Evolutionary conservation across 2,888 invertebrate genomes (phyloP).

Genomic region (Chymomyza amoena): DNA sequence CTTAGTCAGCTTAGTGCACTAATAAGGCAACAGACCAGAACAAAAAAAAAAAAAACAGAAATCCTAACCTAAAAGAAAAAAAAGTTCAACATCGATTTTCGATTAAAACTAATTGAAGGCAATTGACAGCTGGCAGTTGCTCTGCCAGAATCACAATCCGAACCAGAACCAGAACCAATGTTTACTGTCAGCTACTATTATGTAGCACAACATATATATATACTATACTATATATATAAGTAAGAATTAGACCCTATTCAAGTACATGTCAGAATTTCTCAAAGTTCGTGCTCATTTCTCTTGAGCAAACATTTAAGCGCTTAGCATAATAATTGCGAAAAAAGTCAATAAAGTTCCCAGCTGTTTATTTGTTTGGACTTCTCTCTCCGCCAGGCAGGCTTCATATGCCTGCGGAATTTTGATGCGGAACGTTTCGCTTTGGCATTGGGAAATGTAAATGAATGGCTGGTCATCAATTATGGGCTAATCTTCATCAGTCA

Average conservation of each 20-base stretch:
- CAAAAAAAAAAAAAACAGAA: background rate
- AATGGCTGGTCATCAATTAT: constrained; percentile 53
- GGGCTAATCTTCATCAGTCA: constrained; percentile 52
- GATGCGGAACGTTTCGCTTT: background rate
- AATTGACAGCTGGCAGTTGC: constrained; percentile 12
- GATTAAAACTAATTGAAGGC: constrained; percentile 53
- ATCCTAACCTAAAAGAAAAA: background rate
- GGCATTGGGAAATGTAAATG: constrained; percentile 9
- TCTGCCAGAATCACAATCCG: background rate
- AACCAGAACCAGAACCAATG: background rate
- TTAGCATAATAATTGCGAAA: background rate
- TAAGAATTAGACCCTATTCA: background rate
- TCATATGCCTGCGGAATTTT: background rate
- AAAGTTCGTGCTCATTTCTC: background rate
- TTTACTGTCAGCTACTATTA: background rate
- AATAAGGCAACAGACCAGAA: background rate
- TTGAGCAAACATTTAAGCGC: background rate
- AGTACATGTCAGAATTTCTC: background rate
- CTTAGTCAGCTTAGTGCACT: background rate
- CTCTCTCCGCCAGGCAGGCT: background rate
- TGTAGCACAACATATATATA: background rate
- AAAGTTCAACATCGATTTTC: constrained; percentile 37
- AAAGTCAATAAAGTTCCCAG: background rate
- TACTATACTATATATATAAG: too few relatives aligned
- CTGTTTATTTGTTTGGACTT: background rate